Evolutionary conservation across 2,888 invertebrate genomes (phyloP), one percentile per base, ranked within the genome.

Genomic region (Iselma pallidipennis): DNA sequence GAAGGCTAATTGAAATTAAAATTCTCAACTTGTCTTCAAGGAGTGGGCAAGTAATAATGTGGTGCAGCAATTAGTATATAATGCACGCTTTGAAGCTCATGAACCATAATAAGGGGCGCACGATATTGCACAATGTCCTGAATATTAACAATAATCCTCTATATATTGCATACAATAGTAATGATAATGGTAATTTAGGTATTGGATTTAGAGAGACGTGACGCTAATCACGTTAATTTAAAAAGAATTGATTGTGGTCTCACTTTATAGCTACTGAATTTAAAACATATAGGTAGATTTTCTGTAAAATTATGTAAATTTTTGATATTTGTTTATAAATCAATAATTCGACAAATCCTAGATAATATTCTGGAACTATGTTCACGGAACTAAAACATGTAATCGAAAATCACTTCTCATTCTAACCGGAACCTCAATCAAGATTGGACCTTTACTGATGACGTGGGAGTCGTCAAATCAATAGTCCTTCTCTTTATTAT

Each of bases 1-100:
- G 45, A n/a, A 45, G 45, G 23, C n/a, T 45, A 45, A 45, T 45
- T 45, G 45, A 45, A 45, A 45, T 45, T 45, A 21, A 45, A 45
- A 45, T 45, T 45, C 45, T 21, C 45, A 45, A 45, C 45, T 45
- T 23, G 45, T 23, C 21, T 45, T 45, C 21, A 45, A 45, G 21
- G 21, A 45, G n/a, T 19, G 45, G 21, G 19, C 23, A 12, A 1
- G 12, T 45, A 21, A 45, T 45, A 45, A 45, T 45, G 19, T 45
- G 12, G 45, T 45, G 45, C 45, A 45, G 12, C 45, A 45, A 45
- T 45, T 45, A 45, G 23, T 45, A 45, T 45, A 45, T 45, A 45
- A 45, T 45, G 45, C 45, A 45, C 45, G 45, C 45, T 45, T 45
- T 45, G 45, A 12, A 23, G 45, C 45, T 45, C 23, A 45, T 45